Conservation (phyloP, 2,797 vertebrate species). For the Sebastes steindachneri region DNA sequence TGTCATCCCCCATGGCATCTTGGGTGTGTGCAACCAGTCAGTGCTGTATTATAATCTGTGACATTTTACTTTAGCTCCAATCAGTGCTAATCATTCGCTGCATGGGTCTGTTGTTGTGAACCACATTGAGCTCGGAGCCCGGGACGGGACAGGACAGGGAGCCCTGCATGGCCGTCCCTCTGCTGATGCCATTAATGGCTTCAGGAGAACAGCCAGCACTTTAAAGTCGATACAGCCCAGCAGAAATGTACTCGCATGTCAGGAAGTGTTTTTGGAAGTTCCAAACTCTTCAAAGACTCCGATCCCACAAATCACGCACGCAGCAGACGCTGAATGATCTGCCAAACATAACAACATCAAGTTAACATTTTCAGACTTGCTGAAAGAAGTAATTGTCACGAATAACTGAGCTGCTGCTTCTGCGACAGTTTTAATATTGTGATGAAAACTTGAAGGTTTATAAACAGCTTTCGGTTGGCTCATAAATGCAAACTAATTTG, state of each 20-base stretch:
- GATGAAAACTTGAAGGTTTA: neutral
- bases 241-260: slow-evolving; percentile 41
- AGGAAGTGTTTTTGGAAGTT: slow-evolving; percentile 58
- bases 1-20: neutral
- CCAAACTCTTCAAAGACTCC: slow-evolving; percentile 45
- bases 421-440: neutral
- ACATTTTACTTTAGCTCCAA: neutral
- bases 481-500: neutral
- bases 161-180: neutral
- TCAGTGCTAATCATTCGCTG: slow-evolving; percentile 1
- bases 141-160: neutral
- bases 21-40: neutral
- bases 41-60: neutral
- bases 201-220: slow-evolving; percentile 49
- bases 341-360: slow-evolving; percentile 1
- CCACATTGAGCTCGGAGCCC: neutral
- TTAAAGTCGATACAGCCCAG: slow-evolving; percentile 59
- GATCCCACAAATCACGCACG: slow-evolving; percentile 48
- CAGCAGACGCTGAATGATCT: slow-evolving; percentile 20
- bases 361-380: slow-evolving; percentile 5
- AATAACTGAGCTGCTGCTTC: neutral
- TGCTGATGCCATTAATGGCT: slow-evolving; percentile 50
- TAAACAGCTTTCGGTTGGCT: neutral
- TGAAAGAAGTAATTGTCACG: neutral
- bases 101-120: slow-evolving; percentile 1